These are phyloP conservation scores for Semibalanus balanoides DNA, from an alignment of 1,140 invertebrate genomes.

Conservation along the genomic window DNA sequence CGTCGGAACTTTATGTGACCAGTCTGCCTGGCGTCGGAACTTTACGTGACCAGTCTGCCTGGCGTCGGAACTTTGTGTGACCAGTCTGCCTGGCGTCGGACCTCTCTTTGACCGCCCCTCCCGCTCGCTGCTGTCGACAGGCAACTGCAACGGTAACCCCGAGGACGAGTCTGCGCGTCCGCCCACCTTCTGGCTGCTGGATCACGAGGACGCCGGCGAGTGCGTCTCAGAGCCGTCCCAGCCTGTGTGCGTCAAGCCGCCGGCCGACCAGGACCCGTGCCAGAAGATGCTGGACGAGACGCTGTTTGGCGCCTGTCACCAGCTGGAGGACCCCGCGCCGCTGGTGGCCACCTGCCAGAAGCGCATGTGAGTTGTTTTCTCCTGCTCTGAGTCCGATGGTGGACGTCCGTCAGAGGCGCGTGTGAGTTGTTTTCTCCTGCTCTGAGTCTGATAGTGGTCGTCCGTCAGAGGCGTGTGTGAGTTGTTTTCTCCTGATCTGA, in stretches of 20 bases:
- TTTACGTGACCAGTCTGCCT: no score
- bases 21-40: no score
- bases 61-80: no score
- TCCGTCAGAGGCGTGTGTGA: no score
- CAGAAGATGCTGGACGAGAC: constrained; percentile 42
- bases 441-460: no score
- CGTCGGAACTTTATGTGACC: no score
- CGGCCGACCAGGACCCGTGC: constrained; percentile 43
- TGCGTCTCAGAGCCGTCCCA: constrained; percentile 15
- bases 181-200: constrained; percentile 33
- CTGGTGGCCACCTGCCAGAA: constrained; percentile 52
- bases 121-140: constrained; percentile 18
- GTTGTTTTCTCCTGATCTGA: no score
- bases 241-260: constrained; percentile 22
- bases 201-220: constrained; percentile 25
- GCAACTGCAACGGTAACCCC: constrained; percentile 47
- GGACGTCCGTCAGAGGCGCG: no score
- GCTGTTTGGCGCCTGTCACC: constrained; percentile 52
- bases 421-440: no score
- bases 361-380: constrained; percentile 44
- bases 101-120: no score
- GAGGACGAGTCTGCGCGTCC: constrained; percentile 42
- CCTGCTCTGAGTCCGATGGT: no score
- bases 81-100: no score
- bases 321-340: constrained; percentile 47